phyloP scores from a whole-genome alignment of 2,888 invertebrate species.

The Eupithecia exiguata region DNA sequence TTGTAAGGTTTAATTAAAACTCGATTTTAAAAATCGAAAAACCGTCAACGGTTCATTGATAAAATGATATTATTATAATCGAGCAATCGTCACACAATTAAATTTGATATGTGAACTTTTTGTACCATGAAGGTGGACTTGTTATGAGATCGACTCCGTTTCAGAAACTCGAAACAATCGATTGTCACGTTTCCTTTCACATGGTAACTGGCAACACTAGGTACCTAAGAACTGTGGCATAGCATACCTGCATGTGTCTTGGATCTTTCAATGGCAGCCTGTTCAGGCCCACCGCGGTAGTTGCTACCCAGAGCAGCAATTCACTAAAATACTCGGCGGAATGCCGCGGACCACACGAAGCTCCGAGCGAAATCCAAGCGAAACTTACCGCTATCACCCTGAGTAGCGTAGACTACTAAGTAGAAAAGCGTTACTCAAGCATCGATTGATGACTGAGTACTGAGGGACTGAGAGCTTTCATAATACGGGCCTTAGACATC shows the following conservation, averaged over 20 bases:
- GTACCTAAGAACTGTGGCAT: not conserved
- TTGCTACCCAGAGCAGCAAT: not conserved
- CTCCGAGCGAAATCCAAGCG: not conserved
- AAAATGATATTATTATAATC: not conserved
- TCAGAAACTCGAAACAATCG: not conserved
- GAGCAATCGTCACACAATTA: not conserved
- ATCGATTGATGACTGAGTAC: no score
- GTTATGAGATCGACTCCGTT: constrained; percentile 9
- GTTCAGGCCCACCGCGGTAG: not conserved
- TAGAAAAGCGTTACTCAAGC: no score
- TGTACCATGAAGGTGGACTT: not conserved
- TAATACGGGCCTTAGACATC: no score
- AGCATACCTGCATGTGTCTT: no score
- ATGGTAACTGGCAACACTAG: not conserved
- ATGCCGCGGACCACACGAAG: not conserved
- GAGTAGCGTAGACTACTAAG: not conserved
- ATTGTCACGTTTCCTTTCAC: constrained; percentile 7
- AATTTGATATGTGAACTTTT: not conserved
- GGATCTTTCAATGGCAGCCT: no score
- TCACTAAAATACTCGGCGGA: not conserved
- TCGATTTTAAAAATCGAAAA: no score
- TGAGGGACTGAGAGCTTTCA: no score
- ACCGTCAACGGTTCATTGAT: not conserved
- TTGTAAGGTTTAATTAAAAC: no score
- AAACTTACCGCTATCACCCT: not conserved